A percentile compares a stretch with the other conserved stretches of the same genome.
phyloP scores from a whole-genome alignment of 2,113 vertebrate species.

The Cromileptes altivelis region DNA sequence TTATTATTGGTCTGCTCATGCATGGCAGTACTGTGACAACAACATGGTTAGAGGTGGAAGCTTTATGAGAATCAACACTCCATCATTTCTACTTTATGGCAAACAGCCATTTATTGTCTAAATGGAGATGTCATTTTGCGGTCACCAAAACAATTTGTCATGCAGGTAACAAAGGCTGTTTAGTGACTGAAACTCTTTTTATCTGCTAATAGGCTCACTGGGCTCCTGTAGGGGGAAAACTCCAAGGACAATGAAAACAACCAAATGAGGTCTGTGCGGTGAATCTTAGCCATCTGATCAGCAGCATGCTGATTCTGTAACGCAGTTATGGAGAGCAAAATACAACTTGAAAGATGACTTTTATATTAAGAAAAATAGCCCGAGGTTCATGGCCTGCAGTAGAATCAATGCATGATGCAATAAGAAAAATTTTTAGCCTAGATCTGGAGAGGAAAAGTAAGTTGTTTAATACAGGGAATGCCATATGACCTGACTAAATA shows the following conservation, averaged over 20 bases:
- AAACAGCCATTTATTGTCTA: not conserved
- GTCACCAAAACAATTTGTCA: not conserved
- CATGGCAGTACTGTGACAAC: no score
- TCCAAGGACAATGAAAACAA: constrained; percentile 14
- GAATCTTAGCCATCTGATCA: constrained; percentile 22
- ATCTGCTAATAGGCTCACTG: not conserved
- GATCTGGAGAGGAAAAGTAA: not conserved
- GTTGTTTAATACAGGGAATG: not conserved
- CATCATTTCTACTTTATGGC: not conserved
- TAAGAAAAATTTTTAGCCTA: not conserved
- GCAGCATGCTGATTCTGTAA: not conserved
- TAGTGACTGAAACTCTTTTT: constrained; percentile 2
- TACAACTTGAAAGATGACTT: not conserved
- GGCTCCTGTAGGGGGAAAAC: constrained; percentile 7
- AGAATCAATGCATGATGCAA: not conserved
- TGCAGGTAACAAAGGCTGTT: not conserved
- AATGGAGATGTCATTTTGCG: not conserved
- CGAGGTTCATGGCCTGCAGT: not conserved
- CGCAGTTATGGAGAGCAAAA: not conserved
- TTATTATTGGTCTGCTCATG: not conserved
- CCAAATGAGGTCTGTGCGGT: not conserved
- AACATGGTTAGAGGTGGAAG: not conserved
- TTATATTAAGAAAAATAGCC: not conserved
- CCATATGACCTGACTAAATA: not conserved
- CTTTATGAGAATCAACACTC: not conserved